Conservation (phyloP, 2,113 vertebrate species). For the Glaucomys volans region DNA sequence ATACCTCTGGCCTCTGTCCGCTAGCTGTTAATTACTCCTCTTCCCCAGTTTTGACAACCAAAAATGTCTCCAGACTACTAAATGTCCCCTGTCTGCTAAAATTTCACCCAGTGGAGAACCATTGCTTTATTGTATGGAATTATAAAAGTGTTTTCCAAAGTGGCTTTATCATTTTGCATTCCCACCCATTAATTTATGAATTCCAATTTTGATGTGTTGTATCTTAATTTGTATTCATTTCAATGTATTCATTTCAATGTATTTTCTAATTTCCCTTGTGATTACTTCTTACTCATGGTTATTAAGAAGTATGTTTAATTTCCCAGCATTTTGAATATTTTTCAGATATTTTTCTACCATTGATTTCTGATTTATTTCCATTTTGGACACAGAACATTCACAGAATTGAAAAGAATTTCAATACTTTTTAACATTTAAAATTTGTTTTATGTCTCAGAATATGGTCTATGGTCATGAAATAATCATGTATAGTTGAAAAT, state of each 20-base stretch:
- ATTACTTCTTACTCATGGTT: neutral
- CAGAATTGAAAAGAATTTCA: neutral
- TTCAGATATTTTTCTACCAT: neutral
- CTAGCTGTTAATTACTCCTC: neutral
- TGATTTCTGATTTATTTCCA: conserved; percentile 42
- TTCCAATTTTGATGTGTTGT: neutral
- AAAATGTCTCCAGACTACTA: neutral
- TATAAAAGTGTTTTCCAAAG: neutral
- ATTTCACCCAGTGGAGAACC: neutral
- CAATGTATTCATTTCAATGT: neutral
- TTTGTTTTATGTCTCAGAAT: neutral
- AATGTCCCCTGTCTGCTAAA: neutral
- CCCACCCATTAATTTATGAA: neutral
- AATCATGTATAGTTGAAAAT: neutral
- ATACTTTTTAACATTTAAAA: neutral
- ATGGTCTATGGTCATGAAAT: neutral
- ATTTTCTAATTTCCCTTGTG: neutral
- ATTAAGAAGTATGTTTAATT: conserved; percentile 1
- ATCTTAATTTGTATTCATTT: conserved; percentile 41
- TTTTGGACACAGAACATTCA: neutral
- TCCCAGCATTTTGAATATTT: neutral
- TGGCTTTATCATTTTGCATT: neutral
- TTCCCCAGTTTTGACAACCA: neutral
- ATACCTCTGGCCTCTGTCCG: neutral
- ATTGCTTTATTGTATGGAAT: neutral